These are phyloP conservation scores for Styela plicata DNA, from an alignment of 23 tunicate genomes.

Conservation along the genomic window DNA sequence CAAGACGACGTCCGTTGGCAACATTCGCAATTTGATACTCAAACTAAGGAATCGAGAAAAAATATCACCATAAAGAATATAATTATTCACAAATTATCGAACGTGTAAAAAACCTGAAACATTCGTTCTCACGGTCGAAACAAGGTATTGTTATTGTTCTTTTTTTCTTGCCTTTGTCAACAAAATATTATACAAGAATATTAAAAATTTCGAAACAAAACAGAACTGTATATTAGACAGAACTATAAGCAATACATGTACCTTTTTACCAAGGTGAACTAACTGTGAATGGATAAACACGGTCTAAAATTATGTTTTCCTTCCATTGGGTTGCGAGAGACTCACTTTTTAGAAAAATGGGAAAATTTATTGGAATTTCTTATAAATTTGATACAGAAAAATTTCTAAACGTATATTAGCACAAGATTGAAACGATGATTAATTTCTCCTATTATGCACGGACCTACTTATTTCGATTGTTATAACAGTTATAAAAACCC, in stretches of 20 bases:
- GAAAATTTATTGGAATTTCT: no score
- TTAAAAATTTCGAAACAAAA: neutral
- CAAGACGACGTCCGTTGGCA: neutral
- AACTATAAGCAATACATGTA: neutral
- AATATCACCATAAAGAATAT: neutral
- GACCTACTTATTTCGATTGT: no score
- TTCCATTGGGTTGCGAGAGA: no score
- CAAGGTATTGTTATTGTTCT: neutral
- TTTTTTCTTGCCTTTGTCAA: neutral
- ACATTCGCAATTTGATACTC: neutral
- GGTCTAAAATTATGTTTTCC: neutral
- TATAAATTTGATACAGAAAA: no score
- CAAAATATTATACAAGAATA: neutral
- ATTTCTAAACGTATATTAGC: no score
- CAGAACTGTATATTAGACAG: neutral
- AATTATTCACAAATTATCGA: neutral
- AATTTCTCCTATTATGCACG: no score
- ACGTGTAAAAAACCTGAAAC: neutral
- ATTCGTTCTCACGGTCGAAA: neutral
- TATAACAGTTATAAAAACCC: no score
- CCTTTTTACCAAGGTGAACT: neutral
- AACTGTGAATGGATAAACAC: neutral
- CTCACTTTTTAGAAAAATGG: no score
- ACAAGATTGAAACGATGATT: no score
- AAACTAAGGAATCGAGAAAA: neutral